phyloP scores from a whole-genome alignment of 2,888 invertebrate genomes.

The Taenaris catops region DNA sequence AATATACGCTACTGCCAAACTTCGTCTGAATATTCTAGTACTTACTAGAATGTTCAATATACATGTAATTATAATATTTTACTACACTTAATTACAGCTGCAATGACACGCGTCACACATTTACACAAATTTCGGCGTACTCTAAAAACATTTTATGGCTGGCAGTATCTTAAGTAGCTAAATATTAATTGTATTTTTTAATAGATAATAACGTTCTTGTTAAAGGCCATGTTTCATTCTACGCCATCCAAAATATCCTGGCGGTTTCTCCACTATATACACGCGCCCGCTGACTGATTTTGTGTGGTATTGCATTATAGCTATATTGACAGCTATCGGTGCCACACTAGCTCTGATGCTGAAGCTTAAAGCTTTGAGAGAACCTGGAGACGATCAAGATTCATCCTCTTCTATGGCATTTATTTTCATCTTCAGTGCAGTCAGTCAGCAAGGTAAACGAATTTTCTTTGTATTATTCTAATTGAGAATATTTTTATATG shows the following conservation, averaged over 20 bases:
- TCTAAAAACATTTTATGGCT: too few species aligned
- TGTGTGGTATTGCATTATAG: slow-evolving; percentile 78
- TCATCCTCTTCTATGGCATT: slow-evolving; percentile 61
- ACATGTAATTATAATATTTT: too few species aligned
- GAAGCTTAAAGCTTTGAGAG: slow-evolving; percentile 29
- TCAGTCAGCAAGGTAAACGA: slow-evolving; percentile 67
- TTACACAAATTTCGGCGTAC: too few species aligned
- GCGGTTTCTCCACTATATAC: slow-evolving; percentile 81
- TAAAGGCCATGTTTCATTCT: slow-evolving; percentile 83
- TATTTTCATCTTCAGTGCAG: slow-evolving; percentile 60
- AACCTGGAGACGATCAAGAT: slow-evolving; percentile 39
- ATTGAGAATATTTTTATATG: too few species aligned
- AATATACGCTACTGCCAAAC: too few species aligned
- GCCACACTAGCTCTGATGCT: slow-evolving; percentile 39
- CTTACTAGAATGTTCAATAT: too few species aligned
- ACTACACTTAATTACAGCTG: too few species aligned
- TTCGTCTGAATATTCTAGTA: too few species aligned
- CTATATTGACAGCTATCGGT: slow-evolving; percentile 41
- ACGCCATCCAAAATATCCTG: slow-evolving; percentile 82
- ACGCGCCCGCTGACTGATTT: slow-evolving; percentile 78
- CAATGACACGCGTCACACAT: too few species aligned
- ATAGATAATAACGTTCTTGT: neutral
- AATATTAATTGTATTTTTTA: too few species aligned
- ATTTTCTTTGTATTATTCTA: neutral
- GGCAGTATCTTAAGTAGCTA: too few species aligned